Conservation (phyloP, 2,113 vertebrate genomes). For the Hippocampus mohnikei region DNA sequence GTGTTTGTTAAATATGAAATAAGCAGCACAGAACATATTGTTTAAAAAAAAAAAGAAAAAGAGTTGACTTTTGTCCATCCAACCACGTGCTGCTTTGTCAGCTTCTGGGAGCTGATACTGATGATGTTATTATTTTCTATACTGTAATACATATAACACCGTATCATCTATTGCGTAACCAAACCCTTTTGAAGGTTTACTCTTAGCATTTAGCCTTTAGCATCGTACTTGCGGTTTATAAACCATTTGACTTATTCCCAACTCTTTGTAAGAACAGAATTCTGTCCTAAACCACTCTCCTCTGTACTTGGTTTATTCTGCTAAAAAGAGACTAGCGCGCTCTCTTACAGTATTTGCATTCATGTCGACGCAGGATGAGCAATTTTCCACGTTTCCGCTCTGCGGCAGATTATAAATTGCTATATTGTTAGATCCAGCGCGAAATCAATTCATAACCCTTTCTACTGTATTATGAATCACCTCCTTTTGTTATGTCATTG, state of each 20-base stretch:
- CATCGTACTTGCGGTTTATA: too few relatives aligned
- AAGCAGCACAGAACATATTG: too few relatives aligned
- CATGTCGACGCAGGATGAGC: slow-evolving; percentile 3
- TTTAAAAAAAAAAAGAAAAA: too few relatives aligned
- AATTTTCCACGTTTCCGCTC: slow-evolving; percentile 25
- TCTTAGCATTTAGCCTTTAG: too few relatives aligned
- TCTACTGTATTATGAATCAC: slow-evolving; percentile 40
- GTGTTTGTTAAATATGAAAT: too few relatives aligned
- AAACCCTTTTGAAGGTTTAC: too few relatives aligned
- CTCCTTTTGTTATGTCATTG: slow-evolving; percentile 34
- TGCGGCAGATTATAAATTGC: slow-evolving; percentile 41
- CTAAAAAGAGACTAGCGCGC: background rate
- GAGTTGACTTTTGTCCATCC: too few relatives aligned
- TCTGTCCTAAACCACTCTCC: background rate
- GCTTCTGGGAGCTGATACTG: too few relatives aligned
- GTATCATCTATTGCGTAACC: too few relatives aligned
- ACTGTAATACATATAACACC: too few relatives aligned
- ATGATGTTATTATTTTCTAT: too few relatives aligned
- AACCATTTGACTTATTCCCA: background rate
- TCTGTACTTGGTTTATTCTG: background rate
- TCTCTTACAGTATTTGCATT: slow-evolving; percentile 15
- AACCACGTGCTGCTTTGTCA: too few relatives aligned
- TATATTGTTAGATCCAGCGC: slow-evolving; percentile 31
- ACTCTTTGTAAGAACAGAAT: background rate
- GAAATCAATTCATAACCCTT: slow-evolving; percentile 43